Conservation (phyloP, 2,113 vertebrate genomes). For the Loxodonta africana region DNA sequence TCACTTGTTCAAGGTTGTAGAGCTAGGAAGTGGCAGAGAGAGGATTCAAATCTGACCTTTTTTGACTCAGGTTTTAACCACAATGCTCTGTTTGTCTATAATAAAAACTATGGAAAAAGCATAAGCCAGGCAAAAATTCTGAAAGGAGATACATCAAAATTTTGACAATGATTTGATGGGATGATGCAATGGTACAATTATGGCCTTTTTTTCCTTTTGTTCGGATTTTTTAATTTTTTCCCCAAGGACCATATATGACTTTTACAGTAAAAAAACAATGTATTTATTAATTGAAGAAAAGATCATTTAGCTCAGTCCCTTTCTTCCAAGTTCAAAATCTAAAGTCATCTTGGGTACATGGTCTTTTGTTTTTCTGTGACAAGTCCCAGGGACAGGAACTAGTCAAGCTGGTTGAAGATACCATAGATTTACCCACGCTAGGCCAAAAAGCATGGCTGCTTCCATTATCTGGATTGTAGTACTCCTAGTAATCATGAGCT, state of each 20-base stretch:
- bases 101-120: constrained; percentile 3
- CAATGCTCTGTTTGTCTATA: not conserved
- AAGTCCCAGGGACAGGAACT: not conserved
- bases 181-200: not conserved
- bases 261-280: constrained; percentile 37
- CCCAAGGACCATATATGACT: not conserved
- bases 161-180: constrained; percentile 33
- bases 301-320: constrained; percentile 25
- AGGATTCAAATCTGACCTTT: constrained; percentile 19
- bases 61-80: constrained; percentile 43
- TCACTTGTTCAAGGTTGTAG: not conserved
- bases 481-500: constrained; percentile 59
- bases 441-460: not conserved
- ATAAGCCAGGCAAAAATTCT: constrained; percentile 30
- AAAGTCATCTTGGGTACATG: constrained; percentile 49
- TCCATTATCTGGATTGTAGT: constrained; percentile 45
- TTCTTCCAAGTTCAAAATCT: constrained; percentile 51
- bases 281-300: not conserved
- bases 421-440: constrained; percentile 41
- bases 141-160: not conserved
- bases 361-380: constrained; percentile 57
- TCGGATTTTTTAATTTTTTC: constrained; percentile 34
- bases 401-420: constrained; percentile 69
- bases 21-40: not conserved
- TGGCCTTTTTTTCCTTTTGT: not conserved